Percentiles rank a stretch among this genome's conserved stretches.
phyloP scores from a whole-genome alignment of 2,113 vertebrate genomes.

The Dasyornis broadbenti region DNA sequence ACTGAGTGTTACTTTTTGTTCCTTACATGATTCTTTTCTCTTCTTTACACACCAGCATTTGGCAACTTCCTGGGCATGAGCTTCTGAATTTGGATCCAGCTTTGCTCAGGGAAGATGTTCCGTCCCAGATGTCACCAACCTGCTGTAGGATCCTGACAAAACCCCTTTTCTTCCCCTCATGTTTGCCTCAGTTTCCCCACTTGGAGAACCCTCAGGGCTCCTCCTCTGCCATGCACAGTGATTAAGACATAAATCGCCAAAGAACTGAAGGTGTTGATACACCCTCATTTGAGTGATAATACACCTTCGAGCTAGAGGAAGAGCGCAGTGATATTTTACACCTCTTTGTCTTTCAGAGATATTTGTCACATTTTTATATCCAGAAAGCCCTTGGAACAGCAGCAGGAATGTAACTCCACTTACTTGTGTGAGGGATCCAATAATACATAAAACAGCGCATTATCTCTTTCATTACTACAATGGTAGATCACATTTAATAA shows the following conservation, averaged over 20 bases:
- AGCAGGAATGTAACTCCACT: not conserved
- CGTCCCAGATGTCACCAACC: not conserved
- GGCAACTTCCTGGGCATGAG: not conserved
- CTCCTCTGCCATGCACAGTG: not conserved
- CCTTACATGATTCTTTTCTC: not conserved
- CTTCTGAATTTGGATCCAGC: not conserved
- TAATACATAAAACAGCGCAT: not conserved
- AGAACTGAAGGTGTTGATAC: not conserved
- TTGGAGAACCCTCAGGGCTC: not conserved
- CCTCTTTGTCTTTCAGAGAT: not conserved
- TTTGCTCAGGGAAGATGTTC: too few relatives aligned
- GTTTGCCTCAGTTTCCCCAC: not conserved
- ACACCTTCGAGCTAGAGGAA: not conserved
- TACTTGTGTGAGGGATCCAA: not conserved
- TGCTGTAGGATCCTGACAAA: accelerated
- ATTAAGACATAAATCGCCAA: not conserved
- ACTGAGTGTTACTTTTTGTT: not conserved
- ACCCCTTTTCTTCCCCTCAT: not conserved
- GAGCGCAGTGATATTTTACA: not conserved
- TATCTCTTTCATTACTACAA: not conserved
- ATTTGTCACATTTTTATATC: accelerated
- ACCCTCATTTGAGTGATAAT: not conserved
- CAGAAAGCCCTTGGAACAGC: not conserved
- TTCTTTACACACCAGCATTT: not conserved
- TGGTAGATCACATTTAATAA: not conserved